Conservation (phyloP, 2,797 vertebrate genomes). For the Thamnophis elegans region DNA sequence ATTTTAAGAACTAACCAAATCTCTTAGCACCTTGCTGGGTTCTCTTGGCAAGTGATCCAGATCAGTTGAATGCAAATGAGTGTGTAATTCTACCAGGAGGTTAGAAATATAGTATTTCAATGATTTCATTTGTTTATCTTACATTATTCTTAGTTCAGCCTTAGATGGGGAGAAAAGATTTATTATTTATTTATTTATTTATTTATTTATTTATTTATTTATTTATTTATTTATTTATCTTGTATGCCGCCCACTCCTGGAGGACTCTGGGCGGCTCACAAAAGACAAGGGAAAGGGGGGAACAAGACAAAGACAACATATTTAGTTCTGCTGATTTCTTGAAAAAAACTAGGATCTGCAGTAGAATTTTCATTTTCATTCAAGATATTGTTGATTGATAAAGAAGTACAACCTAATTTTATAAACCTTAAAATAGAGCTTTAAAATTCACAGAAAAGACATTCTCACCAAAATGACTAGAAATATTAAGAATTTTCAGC, state of each 20-base stretch:
- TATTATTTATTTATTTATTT: too few species aligned
- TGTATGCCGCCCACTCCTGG: too few species aligned
- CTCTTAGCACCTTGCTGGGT: background rate
- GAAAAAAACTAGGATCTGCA: slow-evolving; percentile 1
- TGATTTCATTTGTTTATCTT: background rate
- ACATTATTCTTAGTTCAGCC: background rate
- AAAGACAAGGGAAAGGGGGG: too few species aligned
- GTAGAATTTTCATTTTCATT: slow-evolving; percentile 1
- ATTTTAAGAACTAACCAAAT: background rate
- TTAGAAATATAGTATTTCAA: background rate
- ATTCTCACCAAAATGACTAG: background rate
- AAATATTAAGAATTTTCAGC: background rate
- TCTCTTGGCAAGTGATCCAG: background rate
- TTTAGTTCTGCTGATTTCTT: background rate
- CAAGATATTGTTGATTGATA: slow-evolving; percentile 2
- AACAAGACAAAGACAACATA: too few species aligned
- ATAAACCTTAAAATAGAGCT: background rate
- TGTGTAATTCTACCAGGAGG: background rate
- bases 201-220: too few species aligned
- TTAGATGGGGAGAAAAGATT: too few species aligned
- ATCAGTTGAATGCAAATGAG: background rate
- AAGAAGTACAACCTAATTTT: slow-evolving; percentile 5
- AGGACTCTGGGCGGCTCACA: too few species aligned
- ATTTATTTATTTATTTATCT: too few species aligned
- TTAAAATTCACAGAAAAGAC: background rate